Conservation (phyloP, 2,797 vertebrate species). For the Sebastes vulpes region DNA sequence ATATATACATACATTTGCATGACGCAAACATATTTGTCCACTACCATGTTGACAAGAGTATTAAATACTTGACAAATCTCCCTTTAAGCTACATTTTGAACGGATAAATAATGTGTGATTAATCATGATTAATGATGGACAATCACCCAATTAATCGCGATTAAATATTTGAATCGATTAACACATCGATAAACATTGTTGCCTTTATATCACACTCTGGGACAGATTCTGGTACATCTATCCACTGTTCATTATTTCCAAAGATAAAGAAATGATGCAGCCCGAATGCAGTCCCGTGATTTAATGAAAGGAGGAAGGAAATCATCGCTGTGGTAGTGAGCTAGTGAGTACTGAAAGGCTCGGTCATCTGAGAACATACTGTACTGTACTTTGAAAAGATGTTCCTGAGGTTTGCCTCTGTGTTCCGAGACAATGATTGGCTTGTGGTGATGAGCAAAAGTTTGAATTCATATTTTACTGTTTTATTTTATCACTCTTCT, state of each 20-base stretch:
- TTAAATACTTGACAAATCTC: too few relatives aligned
- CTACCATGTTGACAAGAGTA: too few relatives aligned
- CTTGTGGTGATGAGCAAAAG: background rate
- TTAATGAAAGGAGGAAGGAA: conserved; percentile 67
- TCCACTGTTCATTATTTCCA: conserved; percentile 39
- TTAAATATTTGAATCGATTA: background rate
- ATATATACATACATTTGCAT: too few relatives aligned
- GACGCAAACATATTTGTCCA: too few relatives aligned
- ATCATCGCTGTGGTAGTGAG: conserved; percentile 24
- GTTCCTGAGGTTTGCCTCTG: conserved; percentile 14
- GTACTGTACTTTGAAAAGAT: conserved; percentile 30
- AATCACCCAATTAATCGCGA: too few relatives aligned
- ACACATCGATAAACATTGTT: background rate
- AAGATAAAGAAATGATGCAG: conserved; percentile 50
- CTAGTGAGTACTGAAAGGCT: conserved; percentile 31
- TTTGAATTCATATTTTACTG: background rate
- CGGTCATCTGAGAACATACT: conserved; percentile 66
- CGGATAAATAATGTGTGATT: too few relatives aligned
- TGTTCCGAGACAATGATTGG: conserved; percentile 16
- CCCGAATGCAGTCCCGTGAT: conserved; percentile 33
- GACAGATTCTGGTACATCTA: conserved; percentile 18
- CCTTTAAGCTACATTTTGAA: too few relatives aligned
- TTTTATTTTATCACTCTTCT: background rate
- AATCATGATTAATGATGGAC: too few relatives aligned
- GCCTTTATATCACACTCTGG: background rate